These are phyloP conservation scores for Pantherophis guttatus DNA, from an alignment of 2,113 vertebrate species.

Conservation along the genomic window DNA sequence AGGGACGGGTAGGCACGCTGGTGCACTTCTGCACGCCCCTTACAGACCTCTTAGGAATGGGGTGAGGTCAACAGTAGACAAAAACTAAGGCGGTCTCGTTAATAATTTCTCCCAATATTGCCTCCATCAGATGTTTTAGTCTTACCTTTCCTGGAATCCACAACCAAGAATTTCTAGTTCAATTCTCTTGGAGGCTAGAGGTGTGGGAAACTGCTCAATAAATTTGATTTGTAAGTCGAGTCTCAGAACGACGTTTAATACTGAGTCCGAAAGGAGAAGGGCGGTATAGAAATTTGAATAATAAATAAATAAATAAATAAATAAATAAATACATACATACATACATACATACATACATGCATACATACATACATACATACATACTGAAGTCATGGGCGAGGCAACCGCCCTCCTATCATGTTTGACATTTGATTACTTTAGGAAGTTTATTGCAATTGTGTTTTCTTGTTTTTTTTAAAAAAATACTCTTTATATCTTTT, in stretches of 20 bases:
- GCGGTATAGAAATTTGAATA: too few relatives aligned
- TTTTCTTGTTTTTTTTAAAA: neutral
- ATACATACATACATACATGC: too few relatives aligned
- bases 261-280: too few relatives aligned
- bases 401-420: neutral
- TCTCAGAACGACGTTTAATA: neutral
- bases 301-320: too few relatives aligned
- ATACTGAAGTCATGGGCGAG: neutral
- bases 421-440: neutral
- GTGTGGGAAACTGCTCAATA: neutral
- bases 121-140: neutral
- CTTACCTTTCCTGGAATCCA: neutral
- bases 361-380: too few relatives aligned
- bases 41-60: too few relatives aligned
- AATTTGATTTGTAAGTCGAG: neutral
- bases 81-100: neutral
- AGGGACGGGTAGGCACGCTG: too few relatives aligned
- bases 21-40: too few relatives aligned
- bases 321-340: too few relatives aligned
- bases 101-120: neutral
- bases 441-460: neutral
- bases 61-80: too few relatives aligned
- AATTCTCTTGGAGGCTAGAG: neutral
- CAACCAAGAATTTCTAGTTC: neutral
- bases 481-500: neutral